These are phyloP conservation scores for Eupristina koningsbergeri DNA, from an alignment of 1,140 invertebrate genomes.

Conservation along the genomic window DNA sequence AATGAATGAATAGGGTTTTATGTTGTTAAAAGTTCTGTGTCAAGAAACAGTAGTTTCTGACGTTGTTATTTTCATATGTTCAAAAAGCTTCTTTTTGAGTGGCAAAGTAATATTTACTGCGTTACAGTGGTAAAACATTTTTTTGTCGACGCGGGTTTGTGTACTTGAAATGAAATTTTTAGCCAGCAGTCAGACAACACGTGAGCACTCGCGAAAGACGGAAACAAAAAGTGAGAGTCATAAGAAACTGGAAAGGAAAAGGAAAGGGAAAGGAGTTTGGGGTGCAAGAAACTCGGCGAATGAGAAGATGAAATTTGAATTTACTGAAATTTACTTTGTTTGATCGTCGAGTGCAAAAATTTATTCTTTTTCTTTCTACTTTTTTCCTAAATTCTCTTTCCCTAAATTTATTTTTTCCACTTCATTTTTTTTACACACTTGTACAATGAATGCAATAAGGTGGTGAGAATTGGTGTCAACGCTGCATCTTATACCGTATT, in stretches of 20 bases:
- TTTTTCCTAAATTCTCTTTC: background rate
- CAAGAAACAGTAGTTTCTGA: background rate
- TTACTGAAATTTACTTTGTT: constrained; percentile 56
- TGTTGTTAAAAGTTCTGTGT: background rate
- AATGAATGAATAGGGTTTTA: background rate
- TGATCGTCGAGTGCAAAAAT: constrained; percentile 52
- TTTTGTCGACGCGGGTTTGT: constrained; percentile 23
- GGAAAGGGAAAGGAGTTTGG: background rate
- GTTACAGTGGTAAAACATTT: constrained; percentile 16
- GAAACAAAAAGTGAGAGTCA: constrained; percentile 16
- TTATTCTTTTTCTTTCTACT: constrained; percentile 25
- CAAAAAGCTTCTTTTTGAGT: constrained; percentile 31
- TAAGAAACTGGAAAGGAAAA: background rate
- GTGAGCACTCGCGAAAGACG: constrained; percentile 39
- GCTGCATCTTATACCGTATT: too few species aligned
- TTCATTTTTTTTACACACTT: background rate
- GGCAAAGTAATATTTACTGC: constrained; percentile 26
- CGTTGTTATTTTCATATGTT: constrained; percentile 17
- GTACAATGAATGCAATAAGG: background rate
- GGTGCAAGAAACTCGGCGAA: constrained; percentile 27
- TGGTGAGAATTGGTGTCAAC: background rate
- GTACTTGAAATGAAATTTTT: constrained; percentile 43
- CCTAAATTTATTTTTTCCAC: background rate
- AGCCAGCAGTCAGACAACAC: constrained; percentile 40
- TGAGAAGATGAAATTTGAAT: constrained; percentile 57